Conservation (phyloP, 1,140 invertebrate genomes). For the Papilio aristodemus region DNA sequence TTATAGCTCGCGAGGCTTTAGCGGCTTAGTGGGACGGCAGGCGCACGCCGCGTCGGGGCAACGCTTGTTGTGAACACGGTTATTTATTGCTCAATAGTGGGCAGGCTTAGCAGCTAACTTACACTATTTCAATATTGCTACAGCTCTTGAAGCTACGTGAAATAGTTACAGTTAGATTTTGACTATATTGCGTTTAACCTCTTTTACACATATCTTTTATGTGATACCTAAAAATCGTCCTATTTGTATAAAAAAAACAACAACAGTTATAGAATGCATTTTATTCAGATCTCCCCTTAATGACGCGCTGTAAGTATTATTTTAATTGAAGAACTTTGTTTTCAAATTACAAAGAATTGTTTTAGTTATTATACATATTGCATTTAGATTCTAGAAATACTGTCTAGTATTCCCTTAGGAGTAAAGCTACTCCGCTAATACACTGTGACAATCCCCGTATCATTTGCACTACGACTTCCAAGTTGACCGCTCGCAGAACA, state of each 20-base stretch:
- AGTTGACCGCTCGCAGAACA: slow-evolving; percentile 12
- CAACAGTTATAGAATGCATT: too few species aligned
- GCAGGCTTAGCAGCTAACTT: not conserved
- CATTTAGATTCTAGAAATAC: too few species aligned
- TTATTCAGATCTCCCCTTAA: too few species aligned
- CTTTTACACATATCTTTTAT: too few species aligned
- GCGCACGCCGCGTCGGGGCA: not conserved
- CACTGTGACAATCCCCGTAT: not conserved
- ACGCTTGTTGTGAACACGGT: slow-evolving; percentile 18
- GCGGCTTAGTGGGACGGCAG: slow-evolving; percentile 6
- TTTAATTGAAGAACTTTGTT: too few species aligned
- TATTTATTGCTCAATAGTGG: slow-evolving; percentile 25
- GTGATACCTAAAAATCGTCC: too few species aligned
- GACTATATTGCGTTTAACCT: too few species aligned
- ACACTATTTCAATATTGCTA: not conserved
- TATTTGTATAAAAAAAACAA: too few species aligned
- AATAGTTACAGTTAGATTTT: not conserved
- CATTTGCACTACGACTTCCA: not conserved
- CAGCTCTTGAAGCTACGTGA: not conserved
- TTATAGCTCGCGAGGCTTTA: slow-evolving; percentile 2
- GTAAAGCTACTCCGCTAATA: not conserved
- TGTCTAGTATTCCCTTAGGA: not conserved
- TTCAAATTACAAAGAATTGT: too few species aligned
- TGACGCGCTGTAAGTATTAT: too few species aligned
- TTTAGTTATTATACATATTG: too few species aligned